These are phyloP conservation scores for Hyperoodon ampullatus DNA, from an alignment of 2,113 vertebrate genomes.

Conservation along the genomic window DNA sequence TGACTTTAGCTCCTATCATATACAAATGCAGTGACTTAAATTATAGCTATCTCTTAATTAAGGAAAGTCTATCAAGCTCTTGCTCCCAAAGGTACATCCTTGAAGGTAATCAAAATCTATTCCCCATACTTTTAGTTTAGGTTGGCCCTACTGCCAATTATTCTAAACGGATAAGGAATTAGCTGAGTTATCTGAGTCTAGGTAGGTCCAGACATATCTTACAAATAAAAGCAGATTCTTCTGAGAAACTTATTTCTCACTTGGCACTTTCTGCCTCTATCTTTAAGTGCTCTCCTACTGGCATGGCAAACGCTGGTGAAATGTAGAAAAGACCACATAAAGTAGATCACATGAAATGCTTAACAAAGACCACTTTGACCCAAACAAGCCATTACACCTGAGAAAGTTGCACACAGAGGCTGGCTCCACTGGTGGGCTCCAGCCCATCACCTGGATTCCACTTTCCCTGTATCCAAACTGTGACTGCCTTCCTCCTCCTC, in stretches of 20 bases:
- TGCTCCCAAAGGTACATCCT: not conserved
- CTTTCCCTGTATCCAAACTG: not conserved
- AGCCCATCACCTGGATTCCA: not conserved
- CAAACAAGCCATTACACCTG: not conserved
- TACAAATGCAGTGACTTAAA: conserved; percentile 16
- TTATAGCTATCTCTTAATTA: conserved; percentile 26
- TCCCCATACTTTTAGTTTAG: not conserved
- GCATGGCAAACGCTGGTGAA: not conserved
- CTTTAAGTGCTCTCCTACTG: not conserved
- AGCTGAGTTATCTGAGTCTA: not conserved
- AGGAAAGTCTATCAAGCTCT: conserved; percentile 5
- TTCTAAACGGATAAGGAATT: not conserved
- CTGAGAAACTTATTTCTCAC: not conserved
- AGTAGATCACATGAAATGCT: not conserved
- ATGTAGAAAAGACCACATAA: not conserved
- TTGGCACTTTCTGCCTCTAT: not conserved
- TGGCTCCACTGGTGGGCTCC: too few relatives aligned
- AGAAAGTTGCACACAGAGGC: not conserved
- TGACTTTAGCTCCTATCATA: not conserved
- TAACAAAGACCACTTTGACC: not conserved
- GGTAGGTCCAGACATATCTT: not conserved
- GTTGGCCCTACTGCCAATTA: not conserved
- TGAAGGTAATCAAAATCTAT: not conserved
- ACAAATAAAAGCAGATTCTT: not conserved
- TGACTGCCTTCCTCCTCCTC: not conserved